Base-by-base conservation (phyloP, 2,888 invertebrate species). In the Phrixothrix hirtus region DNA sequence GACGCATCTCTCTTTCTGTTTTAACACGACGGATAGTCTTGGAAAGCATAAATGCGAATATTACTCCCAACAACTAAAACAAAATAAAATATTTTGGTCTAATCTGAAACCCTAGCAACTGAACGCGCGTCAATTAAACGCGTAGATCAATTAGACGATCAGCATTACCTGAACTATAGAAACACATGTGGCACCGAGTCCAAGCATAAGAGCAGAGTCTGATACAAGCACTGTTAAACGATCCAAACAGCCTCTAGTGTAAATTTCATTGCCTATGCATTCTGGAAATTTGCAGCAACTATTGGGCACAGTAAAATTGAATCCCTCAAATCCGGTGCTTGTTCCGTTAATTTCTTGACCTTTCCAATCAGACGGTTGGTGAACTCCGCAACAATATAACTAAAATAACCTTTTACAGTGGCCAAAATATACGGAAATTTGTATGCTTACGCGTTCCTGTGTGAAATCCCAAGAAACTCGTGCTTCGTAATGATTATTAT, bases 1-100 rank as follows among this genome's bases (percentile, higher is more conserved):
- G 82, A 41, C 86, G 81, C 47, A 85, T 83, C 66, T 86, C 86
- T 27, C 85, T 83, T 62, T 87, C 84, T 0, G 84, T 83, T 73
- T 90, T 90, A 53, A 89, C 84, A 57, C 83, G 83, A 52, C 89
- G 86, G 69, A 96, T 88, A 1, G 92, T 87, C 69, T 88, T 86
- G 50, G 92, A 94, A 73, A 96, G 78, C 77, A 92, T 89, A 74
- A 91, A 89, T 1, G 95, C 91, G 71, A 95, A 92, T 57, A 92
- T 81, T 38, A 95, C 88, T 59, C 94, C 95, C 66, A 94, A 80
- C 32, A 94, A 77, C 90, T 90, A 77, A 80, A 80, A 60, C 13
- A 13, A 31, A 6, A 30, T 32, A 12, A n/a, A 29, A 4, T 29
- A 29, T 29, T 10, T 10, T n/a, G n/a, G n/a, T n/a, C n/a, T n/a